phyloP scores from a whole-genome alignment of 2,888 invertebrate species.

The Hecatera dysodea region DNA sequence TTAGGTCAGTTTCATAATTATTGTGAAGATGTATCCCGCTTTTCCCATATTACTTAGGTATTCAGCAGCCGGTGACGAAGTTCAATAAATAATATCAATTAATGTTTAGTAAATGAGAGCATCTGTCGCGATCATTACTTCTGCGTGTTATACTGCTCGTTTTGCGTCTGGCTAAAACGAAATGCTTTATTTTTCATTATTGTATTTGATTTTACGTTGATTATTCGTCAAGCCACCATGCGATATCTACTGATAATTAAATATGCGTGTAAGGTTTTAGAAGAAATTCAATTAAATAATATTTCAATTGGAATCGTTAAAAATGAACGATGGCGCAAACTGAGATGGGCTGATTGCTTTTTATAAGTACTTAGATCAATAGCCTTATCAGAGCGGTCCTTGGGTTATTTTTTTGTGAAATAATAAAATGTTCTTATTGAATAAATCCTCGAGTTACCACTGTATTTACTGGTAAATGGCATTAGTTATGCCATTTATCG shows the following conservation, averaged over 20 bases:
- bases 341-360: conserved; percentile 34
- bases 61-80: conserved; percentile 11
- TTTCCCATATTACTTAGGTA: not conserved
- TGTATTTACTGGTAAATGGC: not conserved
- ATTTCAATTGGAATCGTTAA: conserved; percentile 26
- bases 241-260: conserved; percentile 39
- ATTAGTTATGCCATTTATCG: conserved; percentile 5
- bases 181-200: conserved; percentile 56
- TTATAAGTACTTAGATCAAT: conserved; percentile 10
- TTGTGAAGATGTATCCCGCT: not conserved
- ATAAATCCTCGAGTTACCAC: conserved; percentile 9
- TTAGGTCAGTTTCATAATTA: not conserved
- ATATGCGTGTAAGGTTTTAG: conserved; percentile 36
- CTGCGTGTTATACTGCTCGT: conserved; percentile 23
- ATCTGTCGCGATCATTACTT: conserved; percentile 41
- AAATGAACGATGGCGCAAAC: conserved; percentile 26
- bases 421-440: conserved; percentile 1
- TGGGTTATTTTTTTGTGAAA: conserved; percentile 12
- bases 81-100: conserved; percentile 41
- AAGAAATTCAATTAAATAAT: conserved; percentile 40
- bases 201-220: conserved; percentile 44
- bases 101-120: conserved; percentile 39
- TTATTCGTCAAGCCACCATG: conserved; percentile 42
- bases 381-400: conserved; percentile 19
- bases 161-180: conserved; percentile 37